phyloP scores from a whole-genome alignment of 2,113 vertebrate species.

The Siniperca knerii region DNA sequence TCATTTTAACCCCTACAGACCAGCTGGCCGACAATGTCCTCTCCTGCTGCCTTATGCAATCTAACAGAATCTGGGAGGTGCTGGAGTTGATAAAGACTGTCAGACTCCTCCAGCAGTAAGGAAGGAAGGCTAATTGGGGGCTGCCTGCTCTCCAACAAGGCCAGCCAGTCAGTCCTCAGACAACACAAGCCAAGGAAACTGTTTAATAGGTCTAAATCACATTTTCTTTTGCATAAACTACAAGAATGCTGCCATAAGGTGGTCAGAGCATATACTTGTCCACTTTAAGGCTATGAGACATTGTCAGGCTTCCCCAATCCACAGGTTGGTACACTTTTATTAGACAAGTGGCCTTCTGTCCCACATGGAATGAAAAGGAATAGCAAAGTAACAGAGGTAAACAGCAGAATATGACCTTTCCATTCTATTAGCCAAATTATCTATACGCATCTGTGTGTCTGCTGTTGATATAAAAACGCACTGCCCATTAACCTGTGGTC shows the following conservation, averaged over 20 bases:
- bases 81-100: conserved; percentile 46
- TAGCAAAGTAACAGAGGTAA: neutral
- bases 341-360: neutral
- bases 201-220: conserved; percentile 28
- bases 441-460: conserved; percentile 33
- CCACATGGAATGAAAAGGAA: neutral
- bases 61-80: conserved; percentile 47
- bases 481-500: conserved; percentile 79
- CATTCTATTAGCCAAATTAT: conserved; percentile 69
- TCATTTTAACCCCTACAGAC: conserved; percentile 56
- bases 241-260: neutral
- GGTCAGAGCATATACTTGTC: neutral
- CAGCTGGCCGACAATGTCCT: conserved; percentile 47
- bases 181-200: conserved; percentile 26
- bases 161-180: conserved; percentile 12
- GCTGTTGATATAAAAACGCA: conserved; percentile 66
- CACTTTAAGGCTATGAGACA: neutral
- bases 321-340: neutral
- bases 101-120: conserved; percentile 49
- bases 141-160: conserved; percentile 42
- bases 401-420: conserved; percentile 42
- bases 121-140: conserved; percentile 43
- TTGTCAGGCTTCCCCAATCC: neutral
- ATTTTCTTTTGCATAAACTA: neutral
- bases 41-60: neutral